Evolutionary conservation across 2,113 vertebrate genomes (phyloP).

Genomic region (Corythornis vintsioides): DNA sequence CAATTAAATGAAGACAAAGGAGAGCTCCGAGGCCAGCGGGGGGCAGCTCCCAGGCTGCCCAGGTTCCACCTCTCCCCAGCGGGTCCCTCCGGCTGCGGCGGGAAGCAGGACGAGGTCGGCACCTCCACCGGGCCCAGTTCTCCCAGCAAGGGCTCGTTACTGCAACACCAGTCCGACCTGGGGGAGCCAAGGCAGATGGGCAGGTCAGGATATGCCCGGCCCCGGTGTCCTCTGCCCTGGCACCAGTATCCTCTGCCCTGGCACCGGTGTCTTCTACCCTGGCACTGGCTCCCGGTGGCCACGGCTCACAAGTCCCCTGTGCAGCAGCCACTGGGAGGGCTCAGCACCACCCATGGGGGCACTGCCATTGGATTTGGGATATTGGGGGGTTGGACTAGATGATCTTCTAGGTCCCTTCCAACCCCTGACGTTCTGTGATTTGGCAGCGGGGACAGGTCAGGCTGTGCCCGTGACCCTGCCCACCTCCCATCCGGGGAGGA

Average conservation of each 20-base stretch:
- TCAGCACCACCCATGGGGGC: rapidly evolving
- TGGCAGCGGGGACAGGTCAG: neutral
- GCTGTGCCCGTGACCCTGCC: rapidly evolving
- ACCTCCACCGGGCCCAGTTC: slow-evolving; percentile 72
- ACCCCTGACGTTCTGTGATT: no score
- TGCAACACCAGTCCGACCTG: slow-evolving; percentile 97
- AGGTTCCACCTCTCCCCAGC: slow-evolving; percentile 1
- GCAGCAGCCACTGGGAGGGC: neutral
- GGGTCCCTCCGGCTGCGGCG: slow-evolving; percentile 16
- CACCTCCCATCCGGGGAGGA: neutral
- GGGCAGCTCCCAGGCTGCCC: neutral
- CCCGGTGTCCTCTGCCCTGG: neutral
- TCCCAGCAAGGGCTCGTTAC: slow-evolving; percentile 78
- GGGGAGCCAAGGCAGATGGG: neutral
- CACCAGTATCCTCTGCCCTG: rapidly evolving
- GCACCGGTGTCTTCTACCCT: neutral
- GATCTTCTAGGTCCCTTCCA: no score
- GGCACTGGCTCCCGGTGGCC: rapidly evolving
- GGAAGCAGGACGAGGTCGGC: slow-evolving; percentile 64
- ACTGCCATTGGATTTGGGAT: no score
- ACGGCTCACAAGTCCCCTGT: rapidly evolving
- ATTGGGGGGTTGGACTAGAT: neutral
- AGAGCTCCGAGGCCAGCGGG: slow-evolving; percentile 27
- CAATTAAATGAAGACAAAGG: slow-evolving; percentile 63
- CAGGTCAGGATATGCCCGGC: neutral